Percentiles rank a stretch among this genome's conserved stretches.
These are phyloP conservation scores for Drosophila busckii DNA, from an alignment of 1,140 invertebrate genomes.

Conservation along the genomic window DNA sequence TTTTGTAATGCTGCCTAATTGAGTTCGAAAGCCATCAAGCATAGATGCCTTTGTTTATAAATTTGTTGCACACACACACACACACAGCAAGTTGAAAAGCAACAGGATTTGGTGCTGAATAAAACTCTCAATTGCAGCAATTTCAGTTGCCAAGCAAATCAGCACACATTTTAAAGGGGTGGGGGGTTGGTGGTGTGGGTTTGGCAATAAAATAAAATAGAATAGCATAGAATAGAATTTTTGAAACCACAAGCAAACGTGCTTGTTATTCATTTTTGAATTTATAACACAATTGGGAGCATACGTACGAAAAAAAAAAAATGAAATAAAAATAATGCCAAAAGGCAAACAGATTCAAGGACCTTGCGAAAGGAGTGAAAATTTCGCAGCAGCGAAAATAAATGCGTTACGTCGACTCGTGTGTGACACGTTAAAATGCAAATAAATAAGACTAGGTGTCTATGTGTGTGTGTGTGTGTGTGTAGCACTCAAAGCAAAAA, in stretches of 20 bases:
- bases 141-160: background rate
- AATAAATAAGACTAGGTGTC: constrained; percentile 54
- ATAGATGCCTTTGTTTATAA: no score
- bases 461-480: background rate
- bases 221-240: no score
- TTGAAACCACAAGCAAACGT: constrained; percentile 70
- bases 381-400: constrained; percentile 38
- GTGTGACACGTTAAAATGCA: constrained; percentile 58
- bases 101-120: constrained; percentile 4
- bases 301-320: constrained; percentile 29
- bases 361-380: constrained; percentile 64
- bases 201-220: constrained; percentile 70
- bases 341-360: constrained; percentile 10
- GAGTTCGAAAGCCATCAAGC: no score
- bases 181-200: no score
- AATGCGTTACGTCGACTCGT: constrained; percentile 38
- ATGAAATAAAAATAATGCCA: no score
- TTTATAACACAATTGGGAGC: constrained; percentile 75
- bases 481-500: no score
- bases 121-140: no score
- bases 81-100: constrained; percentile 8
- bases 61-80: background rate
- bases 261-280: constrained; percentile 76
- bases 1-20: no score
- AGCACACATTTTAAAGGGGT: no score